These are phyloP conservation scores for Protobothrops flavoviridis DNA, from an alignment of 2,113 vertebrate species.

Conservation along the genomic window DNA sequence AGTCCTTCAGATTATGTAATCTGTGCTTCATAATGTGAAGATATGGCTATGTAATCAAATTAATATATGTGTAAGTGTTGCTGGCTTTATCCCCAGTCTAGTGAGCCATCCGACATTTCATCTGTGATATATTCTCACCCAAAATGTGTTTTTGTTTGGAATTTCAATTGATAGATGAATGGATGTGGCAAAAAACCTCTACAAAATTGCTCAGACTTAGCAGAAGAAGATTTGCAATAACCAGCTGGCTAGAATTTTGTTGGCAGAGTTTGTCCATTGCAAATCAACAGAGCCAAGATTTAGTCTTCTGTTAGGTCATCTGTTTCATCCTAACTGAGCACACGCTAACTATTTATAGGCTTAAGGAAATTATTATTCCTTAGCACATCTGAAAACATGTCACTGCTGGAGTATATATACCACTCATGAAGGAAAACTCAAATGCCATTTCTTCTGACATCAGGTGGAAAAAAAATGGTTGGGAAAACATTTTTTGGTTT, in stretches of 20 bases:
- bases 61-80: constrained; percentile 56
- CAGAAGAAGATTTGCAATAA: constrained; percentile 60
- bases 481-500: constrained; percentile 55
- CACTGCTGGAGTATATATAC: constrained; percentile 68
- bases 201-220: constrained; percentile 66
- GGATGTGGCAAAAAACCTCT: constrained; percentile 50
- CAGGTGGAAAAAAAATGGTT: constrained; percentile 58
- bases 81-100: constrained; percentile 49
- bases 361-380: constrained; percentile 70
- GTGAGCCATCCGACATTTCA: constrained; percentile 54
- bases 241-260: constrained; percentile 71
- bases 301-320: constrained; percentile 74
- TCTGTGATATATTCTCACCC: constrained; percentile 66
- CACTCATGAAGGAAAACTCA: constrained; percentile 66
- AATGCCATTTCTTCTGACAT: constrained; percentile 56
- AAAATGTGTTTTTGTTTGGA: constrained; percentile 63
- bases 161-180: constrained; percentile 55
- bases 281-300: constrained; percentile 70
- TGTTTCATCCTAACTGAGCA: constrained; percentile 70
- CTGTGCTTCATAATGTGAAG: constrained; percentile 42
- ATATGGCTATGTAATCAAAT: constrained; percentile 44
- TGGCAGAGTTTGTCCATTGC: constrained; percentile 62
- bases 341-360: constrained; percentile 70
- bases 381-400: constrained; percentile 64
- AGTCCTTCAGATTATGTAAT: constrained; percentile 39